A percentile compares a stretch with the other conserved stretches of the same genome.
Evolutionary conservation across 2,797 vertebrate genomes (phyloP).

Genomic region (Notolabrus celidotus): DNA sequence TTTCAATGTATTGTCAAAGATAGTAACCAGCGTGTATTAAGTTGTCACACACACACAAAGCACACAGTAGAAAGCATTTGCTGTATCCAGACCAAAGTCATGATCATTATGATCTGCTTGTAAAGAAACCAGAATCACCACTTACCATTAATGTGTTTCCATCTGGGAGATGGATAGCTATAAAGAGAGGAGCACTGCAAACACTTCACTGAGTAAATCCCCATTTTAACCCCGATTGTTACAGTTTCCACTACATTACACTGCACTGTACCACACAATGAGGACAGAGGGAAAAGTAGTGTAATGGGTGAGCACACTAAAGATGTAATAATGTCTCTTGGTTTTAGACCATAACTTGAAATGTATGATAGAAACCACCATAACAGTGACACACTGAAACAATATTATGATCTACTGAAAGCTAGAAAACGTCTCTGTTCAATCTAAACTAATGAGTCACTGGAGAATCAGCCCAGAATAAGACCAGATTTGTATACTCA

Average conservation of each 20-base stretch:
- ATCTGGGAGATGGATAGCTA: slow-evolving; percentile 7
- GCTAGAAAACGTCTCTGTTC: slow-evolving; percentile 27
- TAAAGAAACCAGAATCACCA: not conserved
- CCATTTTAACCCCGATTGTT: slow-evolving; percentile 41
- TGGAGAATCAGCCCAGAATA: slow-evolving; percentile 27
- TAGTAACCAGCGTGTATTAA: too few species aligned
- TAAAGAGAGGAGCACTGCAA: slow-evolving; percentile 18
- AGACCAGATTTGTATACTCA: slow-evolving; percentile 50
- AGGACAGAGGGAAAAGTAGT: slow-evolving; percentile 22
- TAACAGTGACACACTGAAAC: slow-evolving; percentile 37
- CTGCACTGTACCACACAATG: slow-evolving; percentile 24
- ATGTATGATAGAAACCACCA: slow-evolving; percentile 30
- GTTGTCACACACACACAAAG: too few species aligned
- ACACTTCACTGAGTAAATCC: slow-evolving; percentile 48
- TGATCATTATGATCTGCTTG: too few species aligned
- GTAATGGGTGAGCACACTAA: slow-evolving; percentile 32
- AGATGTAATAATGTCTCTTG: slow-evolving; percentile 43
- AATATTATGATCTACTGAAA: slow-evolving; percentile 39
- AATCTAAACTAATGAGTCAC: slow-evolving; percentile 45
- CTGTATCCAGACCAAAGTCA: too few species aligned
- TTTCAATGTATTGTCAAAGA: too few species aligned
- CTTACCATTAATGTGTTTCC: slow-evolving; percentile 4
- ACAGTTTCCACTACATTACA: slow-evolving; percentile 57
- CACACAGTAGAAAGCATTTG: too few species aligned
- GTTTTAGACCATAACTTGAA: slow-evolving; percentile 24